These are phyloP conservation scores for Silurus meridionalis DNA, from an alignment of 2,113 vertebrate genomes.

Conservation along the genomic window DNA sequence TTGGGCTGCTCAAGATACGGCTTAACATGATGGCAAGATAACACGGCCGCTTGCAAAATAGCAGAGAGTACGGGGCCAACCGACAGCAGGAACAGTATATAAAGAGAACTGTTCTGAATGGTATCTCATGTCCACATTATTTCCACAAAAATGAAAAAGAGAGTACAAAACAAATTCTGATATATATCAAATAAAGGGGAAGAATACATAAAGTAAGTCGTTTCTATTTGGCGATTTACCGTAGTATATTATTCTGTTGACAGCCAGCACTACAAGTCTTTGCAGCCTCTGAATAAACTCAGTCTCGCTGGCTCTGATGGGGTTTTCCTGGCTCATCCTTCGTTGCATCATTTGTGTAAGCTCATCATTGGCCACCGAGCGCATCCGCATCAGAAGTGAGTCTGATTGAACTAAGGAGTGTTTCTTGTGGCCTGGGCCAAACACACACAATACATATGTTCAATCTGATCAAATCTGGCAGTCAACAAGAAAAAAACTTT, in stretches of 20 bases:
- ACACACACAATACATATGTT: not conserved
- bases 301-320: slow-evolving; percentile 82
- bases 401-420: slow-evolving; percentile 85
- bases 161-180: not conserved
- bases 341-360: slow-evolving; percentile 92
- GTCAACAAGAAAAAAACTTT: not conserved
- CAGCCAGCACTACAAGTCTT: slow-evolving; percentile 84
- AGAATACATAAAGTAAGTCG: not conserved
- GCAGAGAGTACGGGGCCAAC: no score
- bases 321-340: slow-evolving; percentile 93
- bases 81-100: not conserved
- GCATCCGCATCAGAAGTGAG: slow-evolving; percentile 88
- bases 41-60: no score
- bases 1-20: no score
- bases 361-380: slow-evolving; percentile 89
- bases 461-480: not conserved
- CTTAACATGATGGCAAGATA: no score
- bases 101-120: not conserved
- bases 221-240: slow-evolving; percentile 66
- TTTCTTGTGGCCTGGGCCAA: slow-evolving; percentile 77
- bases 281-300: slow-evolving; percentile 91
- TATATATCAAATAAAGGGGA: not conserved
- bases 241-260: slow-evolving; percentile 92
- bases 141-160: not conserved
- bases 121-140: not conserved